phyloP scores from a whole-genome alignment of 2,888 invertebrate genomes.

The Melanostoma mellinum region DNA sequence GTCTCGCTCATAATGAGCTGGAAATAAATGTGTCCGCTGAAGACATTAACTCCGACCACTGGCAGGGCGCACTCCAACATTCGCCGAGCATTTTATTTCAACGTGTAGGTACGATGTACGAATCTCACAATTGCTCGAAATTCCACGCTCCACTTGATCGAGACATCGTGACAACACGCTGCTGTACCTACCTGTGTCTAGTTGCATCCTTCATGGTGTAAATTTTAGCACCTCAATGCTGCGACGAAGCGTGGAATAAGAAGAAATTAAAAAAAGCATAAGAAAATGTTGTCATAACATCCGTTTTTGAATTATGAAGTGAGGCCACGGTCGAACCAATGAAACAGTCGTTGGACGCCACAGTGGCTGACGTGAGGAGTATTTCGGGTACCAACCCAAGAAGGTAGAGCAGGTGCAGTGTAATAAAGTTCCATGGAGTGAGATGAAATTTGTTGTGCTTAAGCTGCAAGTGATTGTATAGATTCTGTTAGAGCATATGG shows the following conservation, averaged over 20 bases:
- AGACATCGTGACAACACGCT: conserved; percentile 66
- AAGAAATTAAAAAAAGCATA: conserved; percentile 44
- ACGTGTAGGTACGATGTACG: conserved; percentile 11
- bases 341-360: conserved; percentile 43
- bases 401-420: conserved; percentile 57
- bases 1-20: conserved; percentile 69
- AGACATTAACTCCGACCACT: conserved; percentile 45
- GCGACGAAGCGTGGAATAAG: conserved; percentile 42
- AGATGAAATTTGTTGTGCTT: conserved; percentile 31
- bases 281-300: conserved; percentile 66
- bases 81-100: conserved; percentile 11
- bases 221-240: conserved; percentile 66
- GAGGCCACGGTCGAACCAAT: conserved; percentile 63
- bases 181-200: conserved; percentile 45
- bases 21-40: conserved; percentile 68
- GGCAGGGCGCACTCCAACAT: conserved; percentile 38
- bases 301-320: conserved; percentile 63
- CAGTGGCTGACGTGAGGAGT: conserved; percentile 35
- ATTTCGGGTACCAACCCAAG: conserved; percentile 41
- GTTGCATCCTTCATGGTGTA: conserved; percentile 50
- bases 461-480: conserved; percentile 5
- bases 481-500: conserved; percentile 19
- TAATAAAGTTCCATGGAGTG: conserved; percentile 18
- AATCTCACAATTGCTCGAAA: conserved; percentile 47
- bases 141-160: conserved; percentile 68